Evolutionary conservation across 1,140 invertebrate genomes (phyloP).

Genomic region (Dendroctonus ponderosae): DNA sequence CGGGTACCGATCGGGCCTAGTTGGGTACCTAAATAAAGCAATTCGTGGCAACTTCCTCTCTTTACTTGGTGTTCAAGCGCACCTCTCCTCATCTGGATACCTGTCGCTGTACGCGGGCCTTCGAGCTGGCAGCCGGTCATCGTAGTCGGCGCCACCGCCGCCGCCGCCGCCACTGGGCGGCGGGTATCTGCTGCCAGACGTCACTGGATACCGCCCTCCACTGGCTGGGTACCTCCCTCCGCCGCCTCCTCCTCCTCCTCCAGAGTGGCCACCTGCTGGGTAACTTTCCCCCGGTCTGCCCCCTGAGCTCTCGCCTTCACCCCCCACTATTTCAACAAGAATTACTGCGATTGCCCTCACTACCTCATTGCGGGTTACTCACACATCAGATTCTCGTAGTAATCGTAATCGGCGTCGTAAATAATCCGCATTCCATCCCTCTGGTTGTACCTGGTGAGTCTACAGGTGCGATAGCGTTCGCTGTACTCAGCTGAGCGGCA

Average conservation of each 20-base stretch:
- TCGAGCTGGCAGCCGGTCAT: constrained; percentile 52
- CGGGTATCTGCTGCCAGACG: constrained; percentile 51
- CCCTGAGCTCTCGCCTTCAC: constrained; percentile 37
- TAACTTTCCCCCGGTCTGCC: constrained; percentile 35
- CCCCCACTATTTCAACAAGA: constrained; percentile 38
- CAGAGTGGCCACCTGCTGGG: constrained; percentile 27
- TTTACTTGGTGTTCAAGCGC: background rate
- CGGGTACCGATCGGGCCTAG: constrained; percentile 49
- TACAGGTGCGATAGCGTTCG: constrained; percentile 77
- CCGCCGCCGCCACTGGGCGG: constrained; percentile 19
- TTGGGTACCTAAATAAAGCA: constrained; percentile 41
- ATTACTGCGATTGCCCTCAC: background rate
- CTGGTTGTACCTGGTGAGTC: constrained; percentile 82
- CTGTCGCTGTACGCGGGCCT: constrained; percentile 42
- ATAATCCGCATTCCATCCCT: constrained; percentile 84
- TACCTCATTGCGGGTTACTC: constrained; percentile 49
- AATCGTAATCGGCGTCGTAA: constrained; percentile 87
- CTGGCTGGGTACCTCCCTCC: constrained; percentile 19
- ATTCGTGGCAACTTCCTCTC: no score
- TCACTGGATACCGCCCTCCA: constrained; percentile 29
- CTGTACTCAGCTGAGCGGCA: constrained; percentile 86
- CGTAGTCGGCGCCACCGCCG: constrained; percentile 30
- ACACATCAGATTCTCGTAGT: constrained; percentile 90
- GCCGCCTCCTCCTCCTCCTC: constrained; percentile 35
- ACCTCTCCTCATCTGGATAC: constrained; percentile 49